Base-by-base conservation (phyloP, 2,888 invertebrate genomes). In the Tachystola acroxantha region DNA sequence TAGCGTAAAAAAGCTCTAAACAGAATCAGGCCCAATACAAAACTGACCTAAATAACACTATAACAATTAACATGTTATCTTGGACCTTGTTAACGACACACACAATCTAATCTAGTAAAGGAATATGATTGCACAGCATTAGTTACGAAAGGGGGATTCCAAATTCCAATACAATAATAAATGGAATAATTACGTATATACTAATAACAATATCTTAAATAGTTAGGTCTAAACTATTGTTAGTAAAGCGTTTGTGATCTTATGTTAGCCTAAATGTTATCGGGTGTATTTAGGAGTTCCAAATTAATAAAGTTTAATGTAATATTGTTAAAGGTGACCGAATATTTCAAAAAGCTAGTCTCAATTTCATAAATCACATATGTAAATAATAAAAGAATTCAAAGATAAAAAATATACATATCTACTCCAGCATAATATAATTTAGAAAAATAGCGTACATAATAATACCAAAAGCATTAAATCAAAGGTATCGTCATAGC, bases 321-420 rank as follows among this genome's bases (percentile, higher is more conserved):
- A n/a, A n/a, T n/a, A 24, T 13, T 9, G 24, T 24, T 27, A 12
- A 11, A 10, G 3, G 19, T 53, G 71, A 78, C 80, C 80, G 74
- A 64, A 57, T 58, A 47, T 54, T 58, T 66, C 58, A 79, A 82
- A 80, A 73, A 74, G 84, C 85, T 85, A 85, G 85, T 85, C 85
- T 86, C 85, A 38, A 40, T 36, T 25, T 22, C 27, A 26, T 26
- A 20, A 24, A 33, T 32, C 16, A 4, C 16, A 16, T 27, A 28
- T 12, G 2, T 25, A 32, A 20, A 32, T 26, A 32, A 27, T 27
- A 30, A 20, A 32, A 19, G 31, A 25, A 36, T 25, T 24, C 31
- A 31, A 24, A n/a, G 16, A 16, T 14, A 29, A 10, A 14, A 30
- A 14, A n/a, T n/a, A n/a, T n/a, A n/a, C n/a, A 4, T 30, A 31